These are phyloP conservation scores for Micromys minutus DNA, from an alignment of 2,113 vertebrate genomes.

Conservation along the genomic window DNA sequence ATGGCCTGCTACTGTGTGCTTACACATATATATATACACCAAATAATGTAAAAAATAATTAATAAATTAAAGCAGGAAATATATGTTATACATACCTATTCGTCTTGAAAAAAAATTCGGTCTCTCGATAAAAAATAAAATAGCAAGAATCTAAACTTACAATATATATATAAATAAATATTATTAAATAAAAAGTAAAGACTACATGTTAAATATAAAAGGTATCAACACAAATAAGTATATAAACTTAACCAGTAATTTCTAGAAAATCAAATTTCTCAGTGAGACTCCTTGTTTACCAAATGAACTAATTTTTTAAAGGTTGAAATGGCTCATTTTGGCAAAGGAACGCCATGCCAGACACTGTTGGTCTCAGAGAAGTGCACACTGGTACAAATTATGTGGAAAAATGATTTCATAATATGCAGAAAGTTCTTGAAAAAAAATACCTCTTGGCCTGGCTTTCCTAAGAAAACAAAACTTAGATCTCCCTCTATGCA, in stretches of 20 bases:
- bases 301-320: constrained; percentile 41
- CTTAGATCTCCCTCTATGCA: constrained; percentile 26
- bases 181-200: constrained; percentile 24
- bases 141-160: background rate
- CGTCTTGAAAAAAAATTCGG: background rate
- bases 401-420: constrained; percentile 39
- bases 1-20: background rate
- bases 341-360: background rate
- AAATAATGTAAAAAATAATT: background rate
- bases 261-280: constrained; percentile 48
- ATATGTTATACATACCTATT: background rate
- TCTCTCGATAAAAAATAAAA: constrained; percentile 32
- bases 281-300: constrained; percentile 44
- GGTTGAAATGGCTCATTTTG: background rate
- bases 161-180: background rate
- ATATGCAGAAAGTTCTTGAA: constrained; percentile 32
- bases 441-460: background rate
- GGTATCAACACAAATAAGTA: background rate
- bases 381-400: constrained; percentile 44
- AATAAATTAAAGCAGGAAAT: background rate
- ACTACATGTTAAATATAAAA: background rate
- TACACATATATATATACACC: background rate
- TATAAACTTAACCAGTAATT: background rate
- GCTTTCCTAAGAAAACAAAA: constrained; percentile 60
- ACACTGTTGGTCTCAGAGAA: constrained; percentile 3